Conservation (phyloP, 1,140 invertebrate species). For the Bombus balteatus region DNA sequence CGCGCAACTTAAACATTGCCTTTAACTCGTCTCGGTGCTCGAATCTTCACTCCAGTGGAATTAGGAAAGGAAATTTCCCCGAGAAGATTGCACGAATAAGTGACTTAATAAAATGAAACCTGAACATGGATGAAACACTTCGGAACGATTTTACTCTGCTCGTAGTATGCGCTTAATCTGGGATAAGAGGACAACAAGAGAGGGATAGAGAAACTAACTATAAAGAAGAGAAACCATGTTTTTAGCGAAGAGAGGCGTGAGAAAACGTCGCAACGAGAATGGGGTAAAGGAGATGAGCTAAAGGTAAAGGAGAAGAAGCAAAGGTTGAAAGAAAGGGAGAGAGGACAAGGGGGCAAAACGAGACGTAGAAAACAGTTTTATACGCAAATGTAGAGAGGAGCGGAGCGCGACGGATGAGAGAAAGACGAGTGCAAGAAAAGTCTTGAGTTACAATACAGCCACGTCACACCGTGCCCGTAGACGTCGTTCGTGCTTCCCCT, state of each 20-base stretch:
- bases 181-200: neutral
- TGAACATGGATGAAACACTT: too few relatives aligned
- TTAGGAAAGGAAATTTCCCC: neutral
- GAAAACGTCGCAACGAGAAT: neutral
- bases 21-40: neutral
- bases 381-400: neutral
- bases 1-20: neutral
- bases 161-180: neutral
- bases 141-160: too few relatives aligned
- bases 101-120: too few relatives aligned
- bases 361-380: constrained; percentile 34
- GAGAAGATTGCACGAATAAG: neutral
- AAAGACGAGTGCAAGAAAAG: constrained; percentile 65
- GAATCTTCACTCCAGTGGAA: neutral
- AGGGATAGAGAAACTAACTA: neutral
- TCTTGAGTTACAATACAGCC: constrained; percentile 71
- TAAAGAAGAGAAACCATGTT: too few relatives aligned
- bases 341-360: neutral
- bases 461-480: constrained; percentile 58
- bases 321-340: neutral
- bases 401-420: constrained; percentile 8
- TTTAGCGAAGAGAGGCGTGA: too few relatives aligned
- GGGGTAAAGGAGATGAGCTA: neutral
- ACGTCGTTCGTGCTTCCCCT: constrained; percentile 46
- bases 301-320: neutral